Evolutionary conservation across 1,140 invertebrate genomes (phyloP), one percentile per base, ranked within the genome.

Genomic region (Theocolax elegans): DNA sequence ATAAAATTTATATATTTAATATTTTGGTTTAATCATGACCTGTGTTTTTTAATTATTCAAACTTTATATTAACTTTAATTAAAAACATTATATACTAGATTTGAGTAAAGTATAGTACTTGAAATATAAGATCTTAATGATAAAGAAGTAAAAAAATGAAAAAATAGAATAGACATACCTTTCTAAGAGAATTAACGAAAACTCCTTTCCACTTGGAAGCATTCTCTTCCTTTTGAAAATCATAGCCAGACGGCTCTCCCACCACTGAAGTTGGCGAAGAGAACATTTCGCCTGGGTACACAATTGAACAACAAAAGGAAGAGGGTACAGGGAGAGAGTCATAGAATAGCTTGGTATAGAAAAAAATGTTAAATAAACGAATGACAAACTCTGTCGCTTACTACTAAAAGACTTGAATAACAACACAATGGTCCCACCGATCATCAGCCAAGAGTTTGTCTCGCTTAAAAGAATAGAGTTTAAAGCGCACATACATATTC

Each of bases 201-300:
- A 97, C 88, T 74, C 94, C 93, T 81, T 92, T 93, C 95, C 95
- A 97, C 89, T 95, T 95, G 73, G 89, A 88, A 72, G 89, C 89
- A 86, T 96, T 96, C 83, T 96, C 94, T 77, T 92, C 92, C 80
- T 93, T 94, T 79, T 91, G 90, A 84, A 96, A 96, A 87, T 96
- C 93, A 87, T 95, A 96, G 80, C 90, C 90, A 78, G 88, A 88
- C 13, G 67, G 67, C 85, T 91, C 90, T 79, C 87, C 84, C 74
- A 81, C 82, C 67, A 83, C 80, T 68, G 85, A 86, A 64, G 85
- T 84, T 75, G 87, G 83, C 76, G 86, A 86, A 69, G 87, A 86
- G 81, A 88, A 89, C 89, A 89, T 89, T 77, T 84, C 80, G 76
- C 79, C 74, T 75, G 72, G 73, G 77, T 70, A 72, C 71, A 75